Conservation (phyloP, 2,888 invertebrate species). For the Ornithoptera priamus region DNA sequence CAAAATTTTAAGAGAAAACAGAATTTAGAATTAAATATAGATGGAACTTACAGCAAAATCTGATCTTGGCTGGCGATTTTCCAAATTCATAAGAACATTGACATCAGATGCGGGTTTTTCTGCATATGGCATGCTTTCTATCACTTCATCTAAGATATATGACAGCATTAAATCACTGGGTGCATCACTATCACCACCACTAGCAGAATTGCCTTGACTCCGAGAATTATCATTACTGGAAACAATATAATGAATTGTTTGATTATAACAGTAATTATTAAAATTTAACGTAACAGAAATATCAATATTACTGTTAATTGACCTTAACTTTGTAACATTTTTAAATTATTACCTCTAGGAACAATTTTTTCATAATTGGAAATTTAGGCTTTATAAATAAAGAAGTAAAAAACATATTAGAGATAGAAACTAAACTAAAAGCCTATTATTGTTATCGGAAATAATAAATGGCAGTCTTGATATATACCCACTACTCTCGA, state of each 20-base stretch:
- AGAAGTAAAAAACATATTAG: no score
- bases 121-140: slow-evolving; percentile 87
- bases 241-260: slow-evolving; percentile 2
- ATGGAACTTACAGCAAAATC: slow-evolving; percentile 41
- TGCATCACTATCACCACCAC: slow-evolving; percentile 60
- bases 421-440: no score
- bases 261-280: not conserved
- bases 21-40: not conserved
- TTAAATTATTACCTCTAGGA: no score
- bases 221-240: slow-evolving; percentile 57
- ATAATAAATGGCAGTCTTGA: no score
- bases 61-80: slow-evolving; percentile 41
- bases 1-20: no score
- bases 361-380: no score
- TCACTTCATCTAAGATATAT: slow-evolving; percentile 91
- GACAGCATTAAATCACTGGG: slow-evolving; percentile 86
- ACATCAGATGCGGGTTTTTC: slow-evolving; percentile 60
- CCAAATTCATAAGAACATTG: slow-evolving; percentile 46
- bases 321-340: no score
- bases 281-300: not conserved
- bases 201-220: slow-evolving; percentile 53
- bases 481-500: no score
- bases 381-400: no score
- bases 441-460: no score
- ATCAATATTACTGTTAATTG: no score